Evolutionary conservation across 2,797 vertebrate species (phyloP), one percentile per base, ranked within the genome.

Genomic region (Pangasius macronema): DNA sequence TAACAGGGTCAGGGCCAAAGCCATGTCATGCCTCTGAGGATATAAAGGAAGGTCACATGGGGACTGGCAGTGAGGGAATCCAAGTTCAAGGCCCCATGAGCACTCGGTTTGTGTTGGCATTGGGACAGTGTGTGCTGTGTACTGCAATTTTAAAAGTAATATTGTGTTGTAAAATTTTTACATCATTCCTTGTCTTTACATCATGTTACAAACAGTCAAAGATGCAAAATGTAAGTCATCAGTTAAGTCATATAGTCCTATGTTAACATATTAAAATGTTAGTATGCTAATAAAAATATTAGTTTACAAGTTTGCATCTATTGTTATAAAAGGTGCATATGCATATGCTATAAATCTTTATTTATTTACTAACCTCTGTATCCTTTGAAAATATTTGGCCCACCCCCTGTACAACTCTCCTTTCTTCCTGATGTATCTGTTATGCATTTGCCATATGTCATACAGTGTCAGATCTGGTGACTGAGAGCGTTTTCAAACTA

Each of bases 1-100:
- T 95, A 95, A 88, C 73, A 81, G 91, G 94, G 94, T 95, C 95
- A 95, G 93, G 95, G 94, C 94, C 95, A 96, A 95, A 95, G 93
- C 90, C 93, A 93, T 93, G 92, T 93, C 91, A 92, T 42, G 90
- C 93, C 89, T 89, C 90, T 59, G 9, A 88, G 46, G 89, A 90
- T 88, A 84, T 91, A 88, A 82, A 90, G 82, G 85, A 83, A 3
- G 51, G 79, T 59, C 0, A 85, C 76, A 8, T 68, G 51, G 75
- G 73, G 80, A n/a, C 39, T 68, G 33, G 10, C 27, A 91, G 89
- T 92, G 89, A 92, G 93, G 93, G 93, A 94, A 92, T 93, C 91
- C 93, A 92, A 92, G 94, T 94, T 95, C 92, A 95, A 93, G 92
- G 90, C 63, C 87, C 88, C 72, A 39, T 68, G 63, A 73, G 80